Evolutionary conservation across 1,140 invertebrate genomes (phyloP), one percentile per base, ranked within the genome.

Genomic region (Heterodera schachtii): DNA sequence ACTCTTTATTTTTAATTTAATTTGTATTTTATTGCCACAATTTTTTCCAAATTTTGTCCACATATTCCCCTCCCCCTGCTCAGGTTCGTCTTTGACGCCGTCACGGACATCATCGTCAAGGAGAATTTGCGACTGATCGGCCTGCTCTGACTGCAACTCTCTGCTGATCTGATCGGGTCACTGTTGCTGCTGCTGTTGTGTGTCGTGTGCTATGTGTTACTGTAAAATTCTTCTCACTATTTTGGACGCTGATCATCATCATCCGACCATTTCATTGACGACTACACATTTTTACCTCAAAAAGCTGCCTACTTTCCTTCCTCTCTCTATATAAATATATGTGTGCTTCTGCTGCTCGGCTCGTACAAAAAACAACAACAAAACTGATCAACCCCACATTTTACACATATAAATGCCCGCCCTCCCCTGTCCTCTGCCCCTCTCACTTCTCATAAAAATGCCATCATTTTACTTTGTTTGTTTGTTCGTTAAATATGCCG

Each of bases 81-180:
- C 19, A 78, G 76, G 52, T 78, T 83, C 43, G 97, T 99, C 91
- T 99, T 99, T 92, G 97, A 98, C 92, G 96, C 96, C 86, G 97
- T 99, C 90, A 98, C 97, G 88, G 96, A 98, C 93, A 96, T 98
- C 88, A 99, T 98, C 92, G 98, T 98, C 91, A 96, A 96, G 91
- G 98, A 98, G 93, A 98, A 98, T 93, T 93, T 98, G 87, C 94
- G 96, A 92, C 96, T 96, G 47, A 86, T 85, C 75, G 85, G 85
- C 75, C 84, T 86, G 6, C 86, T 83, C 64, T 83, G 74, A 81
- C 31, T 31, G 8, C 31, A 71, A 8, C 6, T 21, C 8, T 43
- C 16, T 43, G n/a, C n/a, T 8, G 41, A 8, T 8, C 8, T 69
- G 67, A 19, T 52, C 49, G 49, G 31, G 1, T 52, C 49, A 6